Evolutionary conservation across 2,113 vertebrate species (phyloP), one percentile per base, ranked within the genome.

Genomic region (Bufo bufo): DNA sequence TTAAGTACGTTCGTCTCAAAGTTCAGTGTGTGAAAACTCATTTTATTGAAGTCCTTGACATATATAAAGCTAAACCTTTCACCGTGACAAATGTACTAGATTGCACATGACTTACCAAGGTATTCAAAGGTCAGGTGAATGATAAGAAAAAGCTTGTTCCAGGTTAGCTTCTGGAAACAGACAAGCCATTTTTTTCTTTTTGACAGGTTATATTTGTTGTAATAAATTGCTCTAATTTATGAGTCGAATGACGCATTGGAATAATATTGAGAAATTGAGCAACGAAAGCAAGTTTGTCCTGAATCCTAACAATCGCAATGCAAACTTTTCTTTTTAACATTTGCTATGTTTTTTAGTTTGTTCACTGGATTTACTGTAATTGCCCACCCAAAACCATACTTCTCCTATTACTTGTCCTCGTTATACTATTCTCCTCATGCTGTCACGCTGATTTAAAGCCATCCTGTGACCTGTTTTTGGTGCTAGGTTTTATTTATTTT

Each of bases 21-120:
- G 71, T 88, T 75, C 81, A 84, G 43, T 17, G 17, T 49, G 77
- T 88, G 77, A 82, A 87, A 86, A 63, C 79, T 59, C 19, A 43
- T 87, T 80, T 80, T 80, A 87, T 58, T 80, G 49, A 78, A 80
- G 61, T 80, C 47, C 77, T 87, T 87, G 85, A 87, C 77, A 77
- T 72, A 80, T 66, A 20, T 33, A 80, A 66, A 33, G 85, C 77
- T 85, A 49, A 80, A 66, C 49, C 61, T 80, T 87, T 69, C 77
- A 87, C 59, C 23, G 2, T 87, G 77, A 80, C 61, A 80, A 80
- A 87, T 87, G 77, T 69, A 19, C 33, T 65, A 11, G 20, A 45
- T 17, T 71, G 49, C 50, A 80, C 50, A 71, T 86, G 71, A 77
- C 71, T 77, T 59, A 23, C 61, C 12, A 66, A 52, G 10, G 56